Percentiles rank a stretch among this genome's conserved stretches.
Conservation (phyloP, 1,140 invertebrate species). For the Mylabris phalerata region DNA sequence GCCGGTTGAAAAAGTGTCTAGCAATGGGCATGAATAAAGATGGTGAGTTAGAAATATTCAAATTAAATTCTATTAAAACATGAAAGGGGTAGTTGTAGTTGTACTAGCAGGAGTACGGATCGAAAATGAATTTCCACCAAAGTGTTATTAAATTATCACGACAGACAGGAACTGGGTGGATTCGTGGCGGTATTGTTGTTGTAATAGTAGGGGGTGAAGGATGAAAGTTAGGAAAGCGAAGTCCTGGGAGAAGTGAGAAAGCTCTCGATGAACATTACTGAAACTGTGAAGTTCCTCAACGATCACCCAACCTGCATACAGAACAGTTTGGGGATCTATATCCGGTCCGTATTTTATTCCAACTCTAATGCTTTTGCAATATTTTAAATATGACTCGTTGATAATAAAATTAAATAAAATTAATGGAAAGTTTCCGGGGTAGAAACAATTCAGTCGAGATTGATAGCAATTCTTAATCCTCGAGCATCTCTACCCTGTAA, state of each 20-base stretch:
- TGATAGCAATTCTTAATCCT: slow-evolving; percentile 20
- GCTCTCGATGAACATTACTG: slow-evolving; percentile 31
- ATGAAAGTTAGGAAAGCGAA: slow-evolving; percentile 27
- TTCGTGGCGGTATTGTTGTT: background rate
- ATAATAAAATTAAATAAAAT: too few species aligned
- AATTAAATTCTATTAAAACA: background rate
- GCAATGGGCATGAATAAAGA: slow-evolving; percentile 99
- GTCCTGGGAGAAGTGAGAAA: slow-evolving; percentile 34
- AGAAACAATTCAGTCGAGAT: slow-evolving; percentile 10
- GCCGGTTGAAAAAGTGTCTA: slow-evolving; percentile 94
- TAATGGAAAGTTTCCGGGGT: too few species aligned
- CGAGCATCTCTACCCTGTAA: background rate
- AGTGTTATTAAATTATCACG: slow-evolving; percentile 15
- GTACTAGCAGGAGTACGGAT: too few species aligned
- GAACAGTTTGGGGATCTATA: slow-evolving; percentile 19
- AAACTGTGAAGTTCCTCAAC: slow-evolving; percentile 32
- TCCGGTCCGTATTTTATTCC: too few species aligned
- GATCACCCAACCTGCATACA: slow-evolving; percentile 26
- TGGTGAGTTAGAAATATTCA: slow-evolving; percentile 61
- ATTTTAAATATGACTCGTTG: too few species aligned
- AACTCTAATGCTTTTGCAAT: too few species aligned
- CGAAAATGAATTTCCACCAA: slow-evolving; percentile 8
- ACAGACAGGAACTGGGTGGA: too few species aligned
- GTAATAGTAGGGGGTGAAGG: slow-evolving; percentile 17
- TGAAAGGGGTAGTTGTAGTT: background rate